Conservation (phyloP, 2,888 invertebrate genomes). For the Keiferia lycopersicella region DNA sequence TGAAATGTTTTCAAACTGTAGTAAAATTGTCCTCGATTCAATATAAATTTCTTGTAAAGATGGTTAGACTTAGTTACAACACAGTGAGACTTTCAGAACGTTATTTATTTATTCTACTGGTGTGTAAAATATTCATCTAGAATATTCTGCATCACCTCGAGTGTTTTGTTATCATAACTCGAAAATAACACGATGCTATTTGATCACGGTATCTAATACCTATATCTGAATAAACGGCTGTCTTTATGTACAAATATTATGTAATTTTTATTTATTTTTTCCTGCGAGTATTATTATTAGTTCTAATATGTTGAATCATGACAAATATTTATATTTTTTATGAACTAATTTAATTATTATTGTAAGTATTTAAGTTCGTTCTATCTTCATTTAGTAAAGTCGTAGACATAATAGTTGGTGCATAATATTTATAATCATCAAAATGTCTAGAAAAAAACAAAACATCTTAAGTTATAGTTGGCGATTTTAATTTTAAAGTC, state of each 20-base stretch:
- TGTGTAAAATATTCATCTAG: conserved; percentile 27
- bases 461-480: neutral
- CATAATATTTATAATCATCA: conserved; percentile 49
- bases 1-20: no score
- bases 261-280: conserved; percentile 40
- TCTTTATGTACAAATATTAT: conserved; percentile 63
- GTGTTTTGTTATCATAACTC: conserved; percentile 41
- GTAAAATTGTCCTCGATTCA: no score
- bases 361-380: conserved; percentile 40
- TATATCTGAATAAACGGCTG: conserved; percentile 54
- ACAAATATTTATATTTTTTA: conserved; percentile 75
- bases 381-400: conserved; percentile 32
- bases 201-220: conserved; percentile 60
- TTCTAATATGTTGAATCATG: conserved; percentile 70
- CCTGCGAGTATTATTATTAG: conserved; percentile 71
- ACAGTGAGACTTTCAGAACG: conserved; percentile 10
- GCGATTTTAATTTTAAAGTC: neutral
- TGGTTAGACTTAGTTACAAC: neutral
- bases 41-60: no score
- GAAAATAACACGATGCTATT: conserved; percentile 12
- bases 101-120: conserved; percentile 16
- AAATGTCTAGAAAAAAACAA: conserved; percentile 23
- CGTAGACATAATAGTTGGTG: conserved; percentile 48
- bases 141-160: conserved; percentile 42
- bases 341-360: conserved; percentile 42